phyloP scores from a whole-genome alignment of 2,888 invertebrate genomes.

The Coelogynopora nodosa region DNA sequence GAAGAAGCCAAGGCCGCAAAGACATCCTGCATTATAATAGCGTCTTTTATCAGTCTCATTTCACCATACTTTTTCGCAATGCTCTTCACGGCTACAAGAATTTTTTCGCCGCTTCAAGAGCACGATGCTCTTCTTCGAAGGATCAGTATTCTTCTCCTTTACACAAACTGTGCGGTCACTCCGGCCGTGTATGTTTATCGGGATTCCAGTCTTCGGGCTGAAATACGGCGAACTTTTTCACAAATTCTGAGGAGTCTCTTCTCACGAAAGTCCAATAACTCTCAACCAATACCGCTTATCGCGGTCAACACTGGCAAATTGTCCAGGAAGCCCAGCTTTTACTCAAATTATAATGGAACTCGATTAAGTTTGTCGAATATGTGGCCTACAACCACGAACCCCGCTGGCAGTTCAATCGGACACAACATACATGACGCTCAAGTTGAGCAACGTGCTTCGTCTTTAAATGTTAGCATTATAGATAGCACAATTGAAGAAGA shows the following conservation, averaged over 20 bases:
- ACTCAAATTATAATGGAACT: neutral
- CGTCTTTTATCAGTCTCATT: conserved; percentile 16
- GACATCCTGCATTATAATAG: conserved; percentile 6
- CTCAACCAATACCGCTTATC: neutral
- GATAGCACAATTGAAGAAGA: neutral
- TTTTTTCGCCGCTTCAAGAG: neutral
- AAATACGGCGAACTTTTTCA: neutral
- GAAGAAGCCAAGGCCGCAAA: conserved; percentile 25
- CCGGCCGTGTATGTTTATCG: conserved; percentile 20
- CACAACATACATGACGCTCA: neutral
- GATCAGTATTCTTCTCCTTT: conserved; percentile 9
- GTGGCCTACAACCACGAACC: neutral
- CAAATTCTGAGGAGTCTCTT: neutral
- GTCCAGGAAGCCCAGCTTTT: neutral
- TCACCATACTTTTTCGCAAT: conserved; percentile 26
- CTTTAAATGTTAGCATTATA: neutral
- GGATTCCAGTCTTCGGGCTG: neutral
- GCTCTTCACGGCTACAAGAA: neutral
- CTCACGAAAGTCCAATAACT: neutral
- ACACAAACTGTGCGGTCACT: conserved; percentile 9
- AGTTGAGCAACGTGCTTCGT: neutral
- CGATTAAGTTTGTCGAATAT: neutral
- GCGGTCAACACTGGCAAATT: neutral
- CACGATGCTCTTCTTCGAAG: neutral
- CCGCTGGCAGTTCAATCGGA: neutral